Conservation (phyloP, 2,113 vertebrate genomes). For the Orycteropus afer region DNA sequence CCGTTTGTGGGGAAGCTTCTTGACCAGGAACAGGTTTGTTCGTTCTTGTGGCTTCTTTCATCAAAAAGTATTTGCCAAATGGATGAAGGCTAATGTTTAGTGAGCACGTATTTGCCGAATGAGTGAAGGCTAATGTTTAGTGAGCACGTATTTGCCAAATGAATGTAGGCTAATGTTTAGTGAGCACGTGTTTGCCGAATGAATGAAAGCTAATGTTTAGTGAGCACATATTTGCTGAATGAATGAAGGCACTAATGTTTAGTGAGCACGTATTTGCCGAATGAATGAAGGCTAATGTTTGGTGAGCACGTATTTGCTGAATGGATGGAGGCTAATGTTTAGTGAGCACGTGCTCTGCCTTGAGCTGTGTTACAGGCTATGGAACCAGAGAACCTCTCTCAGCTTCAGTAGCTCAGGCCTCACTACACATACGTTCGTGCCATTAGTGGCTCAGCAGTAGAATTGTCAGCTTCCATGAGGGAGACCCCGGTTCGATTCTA, state of each 20-base stretch:
- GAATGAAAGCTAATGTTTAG: neutral
- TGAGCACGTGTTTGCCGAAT: too few relatives aligned
- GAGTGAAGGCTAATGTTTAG: neutral
- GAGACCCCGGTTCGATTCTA: too few relatives aligned
- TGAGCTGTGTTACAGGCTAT: accelerated
- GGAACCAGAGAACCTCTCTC: neutral
- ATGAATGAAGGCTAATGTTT: too few relatives aligned
- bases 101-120: too few relatives aligned
- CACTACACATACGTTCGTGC: neutral
- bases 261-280: too few relatives aligned
- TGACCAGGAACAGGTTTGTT: neutral
- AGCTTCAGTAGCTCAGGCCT: neutral
- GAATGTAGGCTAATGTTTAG: neutral
- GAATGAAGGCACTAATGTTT: too few relatives aligned
- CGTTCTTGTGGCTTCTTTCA: neutral
- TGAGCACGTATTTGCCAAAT: too few relatives aligned
- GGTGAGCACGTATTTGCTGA: too few relatives aligned
- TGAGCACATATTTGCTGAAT: accelerated
- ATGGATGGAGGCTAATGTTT: neutral
- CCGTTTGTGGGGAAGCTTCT: neutral
- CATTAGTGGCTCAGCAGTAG: neutral
- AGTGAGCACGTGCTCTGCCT: neutral
- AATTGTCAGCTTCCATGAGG: neutral
- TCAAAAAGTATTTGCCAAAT: accelerated
- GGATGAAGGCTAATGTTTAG: neutral